Evolutionary conservation across 2,113 vertebrate genomes (phyloP), one percentile per base, ranked within the genome.

Genomic region (Marmota monax): DNA sequence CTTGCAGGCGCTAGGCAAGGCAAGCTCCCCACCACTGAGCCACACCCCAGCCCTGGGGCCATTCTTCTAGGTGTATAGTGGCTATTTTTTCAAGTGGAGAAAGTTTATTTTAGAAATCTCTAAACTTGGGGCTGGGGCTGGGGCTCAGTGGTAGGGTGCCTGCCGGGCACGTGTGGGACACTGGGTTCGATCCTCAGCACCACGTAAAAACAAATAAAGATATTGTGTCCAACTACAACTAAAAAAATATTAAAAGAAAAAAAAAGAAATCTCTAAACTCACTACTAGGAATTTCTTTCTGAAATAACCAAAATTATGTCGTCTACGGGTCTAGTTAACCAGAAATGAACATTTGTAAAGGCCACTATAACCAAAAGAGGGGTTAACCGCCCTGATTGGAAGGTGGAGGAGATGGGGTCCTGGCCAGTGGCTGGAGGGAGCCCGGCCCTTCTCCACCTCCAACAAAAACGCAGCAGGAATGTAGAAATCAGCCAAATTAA

Each of bases 81-180:
- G 56, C 27, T 83, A 37, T 14, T 29, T 69, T 37, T 72, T n/a
- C 76, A 79, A 42, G 29, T 16, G 14, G 18, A 13, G 34, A 20
- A 72, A 78, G 84, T 89, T 84, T 79, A 74, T 53, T 92, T 69
- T 88, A 88, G 92, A 93, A 88, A 65, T 42, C 51, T 53, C 56
- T 92, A 80, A 88, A 53, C 45, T 32, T 45, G 45, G 45, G 45
- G 45, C 45, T 45, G 45, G 45, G 45, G 45, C 45, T 45, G 45
- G 45, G 45, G 45, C 45, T 45, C 45, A 45, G 45, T 8, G 45
- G 45, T 45, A 45, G 45, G 45, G 45, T 45, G 45, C 45, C 45
- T 45, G 7, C 45, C 45, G 45, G 45, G 45, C 45, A 45, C 45
- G 45, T 45, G 45, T 45, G 45, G 45, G 45, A 45, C 45, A 45